Evolutionary conservation across 2,113 vertebrate genomes (phyloP).

Genomic region (Brienomyrus longianalis): DNA sequence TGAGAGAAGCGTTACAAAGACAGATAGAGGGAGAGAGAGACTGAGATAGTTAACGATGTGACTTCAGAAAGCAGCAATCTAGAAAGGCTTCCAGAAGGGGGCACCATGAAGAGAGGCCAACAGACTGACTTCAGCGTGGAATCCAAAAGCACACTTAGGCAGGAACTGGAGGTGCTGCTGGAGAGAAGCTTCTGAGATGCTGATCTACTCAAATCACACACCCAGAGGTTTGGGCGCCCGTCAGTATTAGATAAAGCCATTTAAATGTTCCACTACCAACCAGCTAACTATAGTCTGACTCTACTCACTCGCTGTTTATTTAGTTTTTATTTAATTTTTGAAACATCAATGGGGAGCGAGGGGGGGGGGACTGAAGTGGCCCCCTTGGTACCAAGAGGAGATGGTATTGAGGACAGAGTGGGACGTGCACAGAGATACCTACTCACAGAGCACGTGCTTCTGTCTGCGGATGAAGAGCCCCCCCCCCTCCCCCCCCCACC

Average conservation of each 20-base stretch:
- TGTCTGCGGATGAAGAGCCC: neutral
- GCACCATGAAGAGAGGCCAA: neutral
- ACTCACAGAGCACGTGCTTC: neutral
- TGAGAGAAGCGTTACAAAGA: neutral
- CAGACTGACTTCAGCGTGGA: neutral
- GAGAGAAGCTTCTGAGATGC: neutral
- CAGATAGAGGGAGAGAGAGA: neutral
- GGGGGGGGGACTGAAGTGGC: neutral
- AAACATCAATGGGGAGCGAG: neutral
- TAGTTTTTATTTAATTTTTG: neutral
- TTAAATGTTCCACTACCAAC: neutral
- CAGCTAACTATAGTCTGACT: neutral
- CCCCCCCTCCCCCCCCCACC: neutral
- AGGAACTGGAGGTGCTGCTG: neutral
- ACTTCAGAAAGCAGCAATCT: neutral
- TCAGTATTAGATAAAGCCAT: neutral
- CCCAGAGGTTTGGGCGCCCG: neutral
- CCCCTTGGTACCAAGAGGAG: neutral
- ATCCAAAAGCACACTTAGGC: neutral
- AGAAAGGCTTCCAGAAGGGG: neutral
- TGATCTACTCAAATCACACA: neutral
- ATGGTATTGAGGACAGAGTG: neutral
- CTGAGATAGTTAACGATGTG: neutral
- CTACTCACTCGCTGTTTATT: neutral
- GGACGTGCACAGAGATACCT: neutral